phyloP scores from a whole-genome alignment of 2,113 vertebrate genomes.

The Oriolus oriolus region DNA sequence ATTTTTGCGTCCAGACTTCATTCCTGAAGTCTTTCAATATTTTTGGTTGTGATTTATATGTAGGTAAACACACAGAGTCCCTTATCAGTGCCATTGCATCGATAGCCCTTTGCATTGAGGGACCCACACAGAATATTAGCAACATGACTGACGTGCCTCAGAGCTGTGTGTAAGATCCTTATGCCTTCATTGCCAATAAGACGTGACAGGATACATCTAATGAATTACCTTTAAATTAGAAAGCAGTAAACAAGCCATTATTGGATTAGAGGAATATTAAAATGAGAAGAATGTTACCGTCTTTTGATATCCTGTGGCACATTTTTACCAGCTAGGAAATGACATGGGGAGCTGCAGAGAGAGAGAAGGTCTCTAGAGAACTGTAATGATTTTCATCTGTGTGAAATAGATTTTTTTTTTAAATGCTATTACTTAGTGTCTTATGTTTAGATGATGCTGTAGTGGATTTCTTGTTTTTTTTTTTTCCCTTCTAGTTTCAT shows the following conservation, averaged over 20 bases:
- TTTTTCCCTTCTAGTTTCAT: neutral
- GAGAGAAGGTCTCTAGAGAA: constrained; percentile 21
- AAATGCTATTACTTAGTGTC: constrained; percentile 26
- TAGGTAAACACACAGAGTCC: accelerated
- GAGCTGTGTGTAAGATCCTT: neutral
- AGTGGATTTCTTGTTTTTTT: neutral
- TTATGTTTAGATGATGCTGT: neutral
- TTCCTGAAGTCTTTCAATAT: neutral
- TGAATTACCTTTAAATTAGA: constrained; percentile 64
- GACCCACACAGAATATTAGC: neutral
- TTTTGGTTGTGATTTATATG: neutral
- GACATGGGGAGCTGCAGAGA: constrained; percentile 12
- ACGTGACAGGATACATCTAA: constrained; percentile 46
- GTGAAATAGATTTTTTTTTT: constrained; percentile 34
- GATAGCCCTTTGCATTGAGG: neutral
- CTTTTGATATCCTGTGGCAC: constrained; percentile 51
- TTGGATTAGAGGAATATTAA: constrained; percentile 61
- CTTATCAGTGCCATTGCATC: neutral
- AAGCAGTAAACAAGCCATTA: constrained; percentile 57
- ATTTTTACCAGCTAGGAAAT: constrained; percentile 48
- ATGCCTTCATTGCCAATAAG: neutral
- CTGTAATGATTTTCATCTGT: constrained; percentile 53
- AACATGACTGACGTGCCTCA: neutral
- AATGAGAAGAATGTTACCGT: constrained; percentile 9
- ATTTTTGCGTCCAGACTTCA: neutral